These are phyloP conservation scores for Knipowitschia caucasica DNA, from an alignment of 2,797 vertebrate species.

Conservation along the genomic window DNA sequence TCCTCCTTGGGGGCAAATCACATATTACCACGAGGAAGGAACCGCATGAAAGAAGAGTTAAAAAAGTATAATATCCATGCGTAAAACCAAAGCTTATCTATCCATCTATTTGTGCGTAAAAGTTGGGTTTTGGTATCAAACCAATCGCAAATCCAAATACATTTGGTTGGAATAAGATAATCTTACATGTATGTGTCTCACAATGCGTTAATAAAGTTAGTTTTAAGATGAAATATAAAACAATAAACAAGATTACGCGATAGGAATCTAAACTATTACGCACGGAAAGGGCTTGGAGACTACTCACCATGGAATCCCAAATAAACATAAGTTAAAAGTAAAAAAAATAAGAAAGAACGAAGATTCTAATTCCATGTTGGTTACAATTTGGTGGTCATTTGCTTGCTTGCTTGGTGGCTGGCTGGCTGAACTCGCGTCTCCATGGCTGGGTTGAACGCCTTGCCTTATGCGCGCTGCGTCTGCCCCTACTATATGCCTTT, in stretches of 20 bases:
- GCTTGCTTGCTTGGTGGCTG: too few species aligned
- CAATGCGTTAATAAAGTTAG: too few species aligned
- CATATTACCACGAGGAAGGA: constrained; percentile 49
- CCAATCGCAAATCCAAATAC: too few species aligned
- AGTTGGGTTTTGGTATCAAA: neutral
- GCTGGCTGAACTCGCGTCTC: too few species aligned
- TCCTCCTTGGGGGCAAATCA: constrained; percentile 61
- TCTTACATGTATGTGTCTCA: too few species aligned
- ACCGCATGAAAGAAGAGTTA: constrained; percentile 17
- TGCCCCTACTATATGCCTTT: constrained; percentile 26
- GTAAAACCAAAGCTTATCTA: neutral
- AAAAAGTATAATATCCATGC: neutral
- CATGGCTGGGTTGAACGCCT: neutral
- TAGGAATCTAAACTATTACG: too few species aligned
- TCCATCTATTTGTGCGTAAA: neutral
- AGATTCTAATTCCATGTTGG: neutral
- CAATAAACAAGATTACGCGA: too few species aligned
- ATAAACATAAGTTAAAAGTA: neutral
- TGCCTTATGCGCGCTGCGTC: neutral
- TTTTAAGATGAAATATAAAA: too few species aligned
- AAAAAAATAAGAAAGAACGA: neutral
- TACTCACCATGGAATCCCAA: constrained; percentile 4
- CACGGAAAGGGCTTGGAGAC: too few species aligned
- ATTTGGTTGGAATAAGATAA: too few species aligned
- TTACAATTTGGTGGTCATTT: too few species aligned